A percentile compares a stretch with the other conserved stretches of the same genome.
These are phyloP conservation scores for Hydropsyche tenuis DNA, from an alignment of 1,140 invertebrate genomes.

Conservation along the genomic window DNA sequence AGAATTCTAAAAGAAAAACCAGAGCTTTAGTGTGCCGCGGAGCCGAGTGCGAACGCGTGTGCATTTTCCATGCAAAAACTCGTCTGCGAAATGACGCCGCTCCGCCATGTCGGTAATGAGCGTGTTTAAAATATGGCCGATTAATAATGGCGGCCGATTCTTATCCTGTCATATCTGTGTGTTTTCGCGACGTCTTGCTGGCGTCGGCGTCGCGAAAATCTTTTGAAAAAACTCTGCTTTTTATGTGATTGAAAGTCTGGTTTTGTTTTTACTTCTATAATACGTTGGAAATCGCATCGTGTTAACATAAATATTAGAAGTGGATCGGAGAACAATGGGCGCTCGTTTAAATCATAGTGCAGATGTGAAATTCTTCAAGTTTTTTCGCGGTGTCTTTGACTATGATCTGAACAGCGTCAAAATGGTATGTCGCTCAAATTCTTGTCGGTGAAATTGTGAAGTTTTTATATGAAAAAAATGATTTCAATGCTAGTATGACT, in stretches of 20 bases:
- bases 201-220: neutral
- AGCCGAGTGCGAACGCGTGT: neutral
- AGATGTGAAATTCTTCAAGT: neutral
- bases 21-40: neutral
- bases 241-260: too few species aligned
- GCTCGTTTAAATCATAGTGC: conserved; percentile 18
- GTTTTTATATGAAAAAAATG: too few species aligned
- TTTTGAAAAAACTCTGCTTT: neutral
- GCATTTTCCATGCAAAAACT: conserved; percentile 11
- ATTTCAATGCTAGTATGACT: too few species aligned
- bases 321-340: neutral
- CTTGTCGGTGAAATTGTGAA: too few species aligned
- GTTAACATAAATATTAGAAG: neutral
- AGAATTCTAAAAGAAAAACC: too few species aligned
- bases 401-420: neutral
- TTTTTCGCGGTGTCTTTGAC: neutral
- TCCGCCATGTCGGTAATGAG: conserved; percentile 30
- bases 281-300: too few species aligned
- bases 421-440: too few species aligned
- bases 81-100: conserved; percentile 29
- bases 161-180: conserved; percentile 5
- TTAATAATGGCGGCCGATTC: conserved; percentile 15
- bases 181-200: too few species aligned
- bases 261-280: too few species aligned
- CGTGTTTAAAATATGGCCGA: conserved; percentile 36